Conservation (phyloP, 2,797 vertebrate species). For the Pantherophis alleghaniensis region DNA sequence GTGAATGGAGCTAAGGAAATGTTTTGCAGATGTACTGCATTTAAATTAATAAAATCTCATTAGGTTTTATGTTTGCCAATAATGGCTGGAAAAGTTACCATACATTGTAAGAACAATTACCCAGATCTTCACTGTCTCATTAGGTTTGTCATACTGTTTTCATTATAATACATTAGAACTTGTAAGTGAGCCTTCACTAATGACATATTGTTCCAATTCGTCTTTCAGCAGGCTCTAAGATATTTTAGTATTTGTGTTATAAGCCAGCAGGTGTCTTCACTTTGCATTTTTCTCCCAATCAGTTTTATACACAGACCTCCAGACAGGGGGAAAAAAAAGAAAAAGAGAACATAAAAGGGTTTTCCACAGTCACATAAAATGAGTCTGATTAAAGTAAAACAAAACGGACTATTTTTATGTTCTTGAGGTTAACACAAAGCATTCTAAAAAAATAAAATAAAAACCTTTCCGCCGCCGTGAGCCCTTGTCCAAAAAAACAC, state of each 20-base stretch:
- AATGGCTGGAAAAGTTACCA: slow-evolving; percentile 81
- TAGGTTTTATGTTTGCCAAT: slow-evolving; percentile 85
- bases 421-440: slow-evolving; percentile 73
- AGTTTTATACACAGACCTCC: slow-evolving; percentile 86
- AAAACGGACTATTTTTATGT: slow-evolving; percentile 72
- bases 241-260: slow-evolving; percentile 84
- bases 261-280: slow-evolving; percentile 91
- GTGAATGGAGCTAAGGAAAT: slow-evolving; percentile 77
- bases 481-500: slow-evolving; percentile 64
- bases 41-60: slow-evolving; percentile 86
- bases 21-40: slow-evolving; percentile 82
- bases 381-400: slow-evolving; percentile 74
- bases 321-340: slow-evolving; percentile 78
- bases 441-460: slow-evolving; percentile 64
- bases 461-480: slow-evolving; percentile 62
- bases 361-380: slow-evolving; percentile 78
- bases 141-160: slow-evolving; percentile 91
- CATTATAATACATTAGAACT: slow-evolving; percentile 88
- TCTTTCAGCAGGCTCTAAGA: slow-evolving; percentile 80
- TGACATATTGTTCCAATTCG: slow-evolving; percentile 85
- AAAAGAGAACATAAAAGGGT: slow-evolving; percentile 72
- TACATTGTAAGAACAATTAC: slow-evolving; percentile 79
- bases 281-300: slow-evolving; percentile 81
- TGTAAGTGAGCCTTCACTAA: slow-evolving; percentile 87
- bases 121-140: slow-evolving; percentile 84